Evolutionary conservation across 2,797 vertebrate genomes (phyloP).

Genomic region (Melanotaenia trifasciata): DNA sequence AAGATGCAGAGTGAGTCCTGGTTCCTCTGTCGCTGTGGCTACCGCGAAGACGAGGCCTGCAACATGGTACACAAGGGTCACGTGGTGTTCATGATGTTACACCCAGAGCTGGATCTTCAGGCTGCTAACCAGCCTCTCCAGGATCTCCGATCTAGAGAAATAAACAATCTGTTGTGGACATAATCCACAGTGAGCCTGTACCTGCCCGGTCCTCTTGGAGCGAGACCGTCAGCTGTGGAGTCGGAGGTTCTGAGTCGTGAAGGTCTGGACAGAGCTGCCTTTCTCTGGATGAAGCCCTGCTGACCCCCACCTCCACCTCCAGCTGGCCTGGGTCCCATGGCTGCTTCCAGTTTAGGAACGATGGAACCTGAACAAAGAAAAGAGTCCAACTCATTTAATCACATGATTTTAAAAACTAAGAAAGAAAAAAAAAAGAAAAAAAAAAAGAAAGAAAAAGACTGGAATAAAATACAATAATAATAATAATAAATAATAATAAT

Average conservation of each 20-base stretch:
- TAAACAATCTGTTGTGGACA: too few relatives aligned
- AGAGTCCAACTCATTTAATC: neutral
- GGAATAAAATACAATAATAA: too few relatives aligned
- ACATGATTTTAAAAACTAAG: too few relatives aligned
- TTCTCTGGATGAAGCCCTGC: slow-evolving; percentile 79
- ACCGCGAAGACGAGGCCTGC: slow-evolving; percentile 71
- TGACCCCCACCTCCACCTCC: slow-evolving; percentile 33
- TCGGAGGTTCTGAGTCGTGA: slow-evolving; percentile 72
- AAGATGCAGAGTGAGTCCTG: slow-evolving; percentile 66
- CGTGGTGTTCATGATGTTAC: neutral
- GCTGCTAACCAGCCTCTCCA: too few relatives aligned
- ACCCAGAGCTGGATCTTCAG: neutral
- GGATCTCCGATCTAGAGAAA: too few relatives aligned
- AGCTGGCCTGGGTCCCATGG: slow-evolving; percentile 83
- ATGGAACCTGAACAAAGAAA: slow-evolving; percentile 84
- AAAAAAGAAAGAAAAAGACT: too few relatives aligned
- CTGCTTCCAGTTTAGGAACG: slow-evolving; percentile 95
- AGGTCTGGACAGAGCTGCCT: slow-evolving; percentile 83
- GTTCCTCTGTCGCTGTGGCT: slow-evolving; percentile 47
- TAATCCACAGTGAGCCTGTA: slow-evolving; percentile 15
- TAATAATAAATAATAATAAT: too few relatives aligned
- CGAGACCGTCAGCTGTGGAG: slow-evolving; percentile 55
- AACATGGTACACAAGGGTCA: neutral
- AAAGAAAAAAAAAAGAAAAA: too few relatives aligned
- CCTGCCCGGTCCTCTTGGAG: slow-evolving; percentile 73